Evolutionary conservation across 1,140 invertebrate species (phyloP).

Genomic region (Capitella teleta): DNA sequence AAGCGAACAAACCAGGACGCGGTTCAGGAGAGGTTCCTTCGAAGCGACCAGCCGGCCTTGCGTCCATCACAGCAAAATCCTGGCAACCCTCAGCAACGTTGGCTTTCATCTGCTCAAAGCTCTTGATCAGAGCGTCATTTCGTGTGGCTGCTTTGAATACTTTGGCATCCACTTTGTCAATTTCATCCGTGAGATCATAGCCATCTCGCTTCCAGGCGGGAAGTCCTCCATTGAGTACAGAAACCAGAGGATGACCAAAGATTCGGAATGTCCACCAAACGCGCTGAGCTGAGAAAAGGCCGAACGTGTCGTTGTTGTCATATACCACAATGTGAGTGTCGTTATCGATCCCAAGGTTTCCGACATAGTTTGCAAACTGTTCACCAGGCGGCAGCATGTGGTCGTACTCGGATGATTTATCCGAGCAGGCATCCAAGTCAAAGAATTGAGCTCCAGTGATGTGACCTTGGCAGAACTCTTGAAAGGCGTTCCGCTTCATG

Average conservation of each 20-base stretch:
- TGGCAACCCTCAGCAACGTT: conserved; percentile 19
- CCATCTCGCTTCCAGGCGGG: conserved; percentile 22
- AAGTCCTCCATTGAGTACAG: conserved; percentile 32
- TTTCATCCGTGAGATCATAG: conserved; percentile 11
- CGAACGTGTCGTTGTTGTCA: conserved; percentile 26
- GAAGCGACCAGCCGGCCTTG: conserved; percentile 25
- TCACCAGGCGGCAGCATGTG: conserved; percentile 27
- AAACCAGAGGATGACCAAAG: conserved; percentile 31
- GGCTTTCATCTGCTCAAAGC: conserved; percentile 23
- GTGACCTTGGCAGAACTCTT: conserved; percentile 25
- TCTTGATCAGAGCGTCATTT: conserved; percentile 20
- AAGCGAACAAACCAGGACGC: conserved; percentile 29
- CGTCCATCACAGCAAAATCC: conserved; percentile 29
- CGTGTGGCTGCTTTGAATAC: conserved; percentile 21
- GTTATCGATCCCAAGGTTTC: conserved; percentile 30
- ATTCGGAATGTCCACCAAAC: conserved; percentile 36
- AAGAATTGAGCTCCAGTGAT: conserved; percentile 11
- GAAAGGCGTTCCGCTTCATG: conserved; percentile 17
- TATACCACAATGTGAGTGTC: conserved; percentile 35
- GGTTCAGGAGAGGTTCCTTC: conserved; percentile 28
- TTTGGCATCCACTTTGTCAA: conserved; percentile 11
- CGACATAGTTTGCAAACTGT: conserved; percentile 30
- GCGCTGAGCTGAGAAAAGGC: conserved; percentile 30
- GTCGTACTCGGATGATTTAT: conserved; percentile 13
- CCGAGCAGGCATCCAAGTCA: conserved; percentile 2